Evolutionary conservation across 2,797 vertebrate genomes (phyloP).

Genomic region (Cuculus canorus): DNA sequence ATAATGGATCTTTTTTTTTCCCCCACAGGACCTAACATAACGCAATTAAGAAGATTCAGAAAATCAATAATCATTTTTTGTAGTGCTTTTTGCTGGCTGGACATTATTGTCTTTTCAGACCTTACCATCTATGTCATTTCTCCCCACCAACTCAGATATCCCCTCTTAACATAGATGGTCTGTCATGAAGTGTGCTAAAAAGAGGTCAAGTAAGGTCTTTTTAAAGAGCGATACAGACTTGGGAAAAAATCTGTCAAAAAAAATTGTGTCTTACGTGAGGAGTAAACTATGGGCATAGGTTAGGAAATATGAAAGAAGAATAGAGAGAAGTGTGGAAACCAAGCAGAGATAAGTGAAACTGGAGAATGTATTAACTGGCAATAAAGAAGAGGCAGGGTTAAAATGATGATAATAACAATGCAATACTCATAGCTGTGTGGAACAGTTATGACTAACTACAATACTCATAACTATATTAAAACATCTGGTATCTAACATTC

Average conservation of each 20-base stretch:
- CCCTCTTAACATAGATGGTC: not conserved
- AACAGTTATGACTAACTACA: not conserved
- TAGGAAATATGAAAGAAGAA: not conserved
- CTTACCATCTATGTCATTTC: not conserved
- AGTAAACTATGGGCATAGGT: not conserved
- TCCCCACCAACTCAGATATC: not conserved
- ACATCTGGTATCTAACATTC: not conserved
- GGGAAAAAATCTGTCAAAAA: not conserved
- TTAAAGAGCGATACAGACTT: not conserved
- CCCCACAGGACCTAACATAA: not conserved
- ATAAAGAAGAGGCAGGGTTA: not conserved
- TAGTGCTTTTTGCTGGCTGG: not conserved
- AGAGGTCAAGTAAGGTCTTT: not conserved
- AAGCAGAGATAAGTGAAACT: not conserved
- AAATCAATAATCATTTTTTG: not conserved
- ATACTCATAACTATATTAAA: not conserved
- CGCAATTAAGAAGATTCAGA: not conserved
- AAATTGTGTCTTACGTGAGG: not conserved
- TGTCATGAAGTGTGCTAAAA: not conserved
- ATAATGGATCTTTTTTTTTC: not conserved
- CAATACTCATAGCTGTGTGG: not conserved
- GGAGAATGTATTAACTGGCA: not conserved
- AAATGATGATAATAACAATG: not conserved
- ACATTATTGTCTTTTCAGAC: not conserved
- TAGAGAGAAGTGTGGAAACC: not conserved